Evolutionary conservation across 2,888 invertebrate genomes (phyloP).

Genomic region (Epinotia bilunana): DNA sequence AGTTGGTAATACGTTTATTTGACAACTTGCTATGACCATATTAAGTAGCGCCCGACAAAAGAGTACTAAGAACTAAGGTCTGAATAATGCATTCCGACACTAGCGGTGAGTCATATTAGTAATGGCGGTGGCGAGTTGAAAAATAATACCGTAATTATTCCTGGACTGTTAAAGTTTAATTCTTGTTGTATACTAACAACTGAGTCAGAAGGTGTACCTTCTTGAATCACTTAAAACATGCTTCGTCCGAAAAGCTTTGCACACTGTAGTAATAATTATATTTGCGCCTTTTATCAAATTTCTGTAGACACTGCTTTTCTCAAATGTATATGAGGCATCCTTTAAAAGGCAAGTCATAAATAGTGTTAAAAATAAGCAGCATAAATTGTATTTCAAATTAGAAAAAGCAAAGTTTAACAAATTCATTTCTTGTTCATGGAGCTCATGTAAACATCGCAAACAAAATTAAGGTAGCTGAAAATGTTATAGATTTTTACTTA

Average conservation of each 20-base stretch:
- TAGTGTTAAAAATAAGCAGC: too few relatives aligned
- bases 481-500: too few relatives aligned
- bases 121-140: slow-evolving; percentile 5
- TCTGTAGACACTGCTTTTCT: background rate
- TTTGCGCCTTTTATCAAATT: background rate
- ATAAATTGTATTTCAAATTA: too few relatives aligned
- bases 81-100: slow-evolving; percentile 30
- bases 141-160: slow-evolving; percentile 24
- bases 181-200: background rate
- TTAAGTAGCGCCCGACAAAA: slow-evolving; percentile 12
- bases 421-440: too few relatives aligned
- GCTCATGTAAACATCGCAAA: too few relatives aligned
- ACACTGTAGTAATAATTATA: background rate
- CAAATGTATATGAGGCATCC: too few relatives aligned
- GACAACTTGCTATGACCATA: slow-evolving; percentile 12
- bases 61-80: slow-evolving; percentile 9
- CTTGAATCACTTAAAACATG: background rate
- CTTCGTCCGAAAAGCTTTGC: background rate
- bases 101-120: slow-evolving; percentile 32
- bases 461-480: too few relatives aligned
- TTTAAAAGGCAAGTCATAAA: too few relatives aligned
- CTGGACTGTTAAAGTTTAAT: slow-evolving; percentile 2
- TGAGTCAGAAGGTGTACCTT: background rate
- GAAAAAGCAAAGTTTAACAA: too few relatives aligned
- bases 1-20: background rate